Conservation (phyloP, 1,140 invertebrate species). For the Xylocopa sonorina region DNA sequence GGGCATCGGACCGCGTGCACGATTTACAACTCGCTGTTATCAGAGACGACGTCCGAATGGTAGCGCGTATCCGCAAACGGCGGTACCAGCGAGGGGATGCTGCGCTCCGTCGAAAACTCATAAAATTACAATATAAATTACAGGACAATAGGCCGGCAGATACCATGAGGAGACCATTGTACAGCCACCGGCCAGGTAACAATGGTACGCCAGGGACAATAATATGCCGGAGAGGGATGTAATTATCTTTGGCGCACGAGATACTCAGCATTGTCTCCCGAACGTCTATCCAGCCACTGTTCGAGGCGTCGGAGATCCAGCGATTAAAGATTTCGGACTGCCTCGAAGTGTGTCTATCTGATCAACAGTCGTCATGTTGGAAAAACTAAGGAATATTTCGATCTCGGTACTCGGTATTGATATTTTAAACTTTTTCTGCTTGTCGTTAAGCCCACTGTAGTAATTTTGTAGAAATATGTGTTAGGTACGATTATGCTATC, state of each 20-base stretch:
- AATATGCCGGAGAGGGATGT: conserved; percentile 65
- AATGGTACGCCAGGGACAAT: conserved; percentile 61
- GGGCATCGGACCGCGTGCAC: background rate
- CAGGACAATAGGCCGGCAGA: conserved; percentile 56
- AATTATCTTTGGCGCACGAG: conserved; percentile 64
- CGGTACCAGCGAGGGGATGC: background rate
- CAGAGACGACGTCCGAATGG: conserved; percentile 36
- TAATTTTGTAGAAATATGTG: too few relatives aligned
- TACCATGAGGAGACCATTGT: conserved; percentile 60
- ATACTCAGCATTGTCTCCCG: conserved; percentile 57
- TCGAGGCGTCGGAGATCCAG: conserved; percentile 40
- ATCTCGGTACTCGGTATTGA: too few relatives aligned
- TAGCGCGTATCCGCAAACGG: conserved; percentile 22
- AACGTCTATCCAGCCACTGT: conserved; percentile 41
- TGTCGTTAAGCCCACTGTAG: too few relatives aligned
- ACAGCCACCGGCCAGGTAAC: conserved; percentile 51
- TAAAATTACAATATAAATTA: conserved; percentile 68
- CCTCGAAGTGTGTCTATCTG: conserved; percentile 7
- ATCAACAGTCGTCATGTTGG: too few relatives aligned
- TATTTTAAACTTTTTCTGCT: too few relatives aligned
- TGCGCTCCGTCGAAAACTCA: conserved; percentile 52
- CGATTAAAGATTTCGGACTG: conserved; percentile 43
- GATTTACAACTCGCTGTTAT: conserved; percentile 55
- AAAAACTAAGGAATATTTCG: too few relatives aligned
- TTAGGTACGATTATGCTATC: too few relatives aligned